Percentiles rank a stretch among this genome's conserved stretches.
Evolutionary conservation across 2,797 vertebrate species (phyloP).

Genomic region (Vultur gryphus): DNA sequence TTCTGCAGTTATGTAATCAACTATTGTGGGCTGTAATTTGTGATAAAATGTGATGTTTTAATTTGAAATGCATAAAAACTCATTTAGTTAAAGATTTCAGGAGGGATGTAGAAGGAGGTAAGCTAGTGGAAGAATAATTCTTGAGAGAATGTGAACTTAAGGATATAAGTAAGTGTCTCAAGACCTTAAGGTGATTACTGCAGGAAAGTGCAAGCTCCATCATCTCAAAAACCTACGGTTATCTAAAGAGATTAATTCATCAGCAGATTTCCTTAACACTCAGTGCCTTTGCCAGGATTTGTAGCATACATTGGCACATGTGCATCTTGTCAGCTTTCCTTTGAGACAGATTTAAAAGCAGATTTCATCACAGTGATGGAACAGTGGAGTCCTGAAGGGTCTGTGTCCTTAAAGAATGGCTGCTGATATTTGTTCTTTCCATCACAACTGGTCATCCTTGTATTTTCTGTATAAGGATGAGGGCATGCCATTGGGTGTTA

Average conservation of each 20-base stretch:
- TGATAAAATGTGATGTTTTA: neutral
- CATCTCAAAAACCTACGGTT: neutral
- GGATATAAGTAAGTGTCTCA: neutral
- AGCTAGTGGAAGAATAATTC: neutral
- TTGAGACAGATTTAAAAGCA: neutral
- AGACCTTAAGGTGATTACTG: neutral
- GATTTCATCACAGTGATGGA: neutral
- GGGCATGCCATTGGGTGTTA: neutral
- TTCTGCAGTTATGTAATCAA: neutral
- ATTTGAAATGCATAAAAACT: neutral
- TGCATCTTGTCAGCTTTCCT: neutral
- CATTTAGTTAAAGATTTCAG: neutral
- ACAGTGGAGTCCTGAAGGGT: neutral
- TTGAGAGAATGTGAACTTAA: neutral
- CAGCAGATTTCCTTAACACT: neutral
- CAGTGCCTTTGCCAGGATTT: neutral
- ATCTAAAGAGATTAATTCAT: neutral
- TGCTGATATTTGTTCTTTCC: neutral
- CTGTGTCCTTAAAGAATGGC: neutral
- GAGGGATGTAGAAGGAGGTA: neutral
- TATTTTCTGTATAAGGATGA: constrained; percentile 1
- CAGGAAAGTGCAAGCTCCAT: neutral
- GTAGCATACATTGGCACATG: neutral
- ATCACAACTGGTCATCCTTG: constrained; percentile 5
- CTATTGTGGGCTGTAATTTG: neutral